A percentile compares a stretch with the other conserved stretches of the same genome.
phyloP scores from a whole-genome alignment of 2,888 invertebrate species.

The Ditula angustiorana region DNA sequence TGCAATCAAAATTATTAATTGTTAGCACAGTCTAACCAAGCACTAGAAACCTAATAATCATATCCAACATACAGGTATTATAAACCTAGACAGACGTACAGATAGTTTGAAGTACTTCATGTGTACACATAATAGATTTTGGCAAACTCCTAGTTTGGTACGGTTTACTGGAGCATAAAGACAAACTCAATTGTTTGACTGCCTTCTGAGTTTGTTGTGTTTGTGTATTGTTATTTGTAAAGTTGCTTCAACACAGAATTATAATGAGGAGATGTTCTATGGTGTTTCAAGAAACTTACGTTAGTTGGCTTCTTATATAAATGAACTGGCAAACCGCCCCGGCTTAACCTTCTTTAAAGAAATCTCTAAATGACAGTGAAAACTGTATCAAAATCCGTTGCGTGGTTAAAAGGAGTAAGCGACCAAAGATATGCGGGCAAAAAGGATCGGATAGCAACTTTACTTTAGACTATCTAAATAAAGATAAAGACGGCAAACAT shows the following conservation, averaged over 20 bases:
- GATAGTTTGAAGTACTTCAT: conserved; percentile 15
- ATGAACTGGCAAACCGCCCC: no score
- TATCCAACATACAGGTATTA: conserved; percentile 3
- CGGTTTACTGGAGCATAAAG: conserved; percentile 13
- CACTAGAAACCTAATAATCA: conserved; percentile 14
- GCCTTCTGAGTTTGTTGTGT: conserved; percentile 6
- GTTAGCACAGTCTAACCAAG: not conserved
- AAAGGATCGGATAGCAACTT: no score
- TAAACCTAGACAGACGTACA: conserved; percentile 12
- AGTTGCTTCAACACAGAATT: not conserved
- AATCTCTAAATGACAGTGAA: no score
- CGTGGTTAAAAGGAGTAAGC: no score
- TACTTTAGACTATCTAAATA: no score
- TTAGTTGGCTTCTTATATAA: no score
- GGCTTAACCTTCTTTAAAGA: no score
- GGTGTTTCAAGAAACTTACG: not conserved
- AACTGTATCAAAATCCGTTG: no score
- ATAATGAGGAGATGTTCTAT: not conserved
- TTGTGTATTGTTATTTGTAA: not conserved
- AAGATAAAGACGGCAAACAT: no score
- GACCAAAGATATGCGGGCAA: no score
- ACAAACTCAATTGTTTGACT: conserved; percentile 24
- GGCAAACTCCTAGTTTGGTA: conserved; percentile 32
- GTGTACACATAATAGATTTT: conserved; percentile 37
- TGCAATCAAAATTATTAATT: not conserved